Evolutionary conservation across 2,888 invertebrate genomes (phyloP).

Genomic region (Dendrolimus pini): DNA sequence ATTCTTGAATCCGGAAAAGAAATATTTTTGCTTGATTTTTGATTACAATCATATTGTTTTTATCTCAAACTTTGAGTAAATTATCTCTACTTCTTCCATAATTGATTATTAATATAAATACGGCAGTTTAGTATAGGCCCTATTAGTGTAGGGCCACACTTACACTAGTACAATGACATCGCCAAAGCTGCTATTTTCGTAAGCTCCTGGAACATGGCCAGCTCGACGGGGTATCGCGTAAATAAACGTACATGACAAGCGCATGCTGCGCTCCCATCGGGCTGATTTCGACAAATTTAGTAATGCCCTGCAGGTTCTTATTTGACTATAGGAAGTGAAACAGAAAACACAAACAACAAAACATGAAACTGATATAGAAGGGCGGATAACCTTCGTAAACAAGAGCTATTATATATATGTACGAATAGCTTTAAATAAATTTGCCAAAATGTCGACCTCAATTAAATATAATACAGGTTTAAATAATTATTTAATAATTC

Average conservation of each 20-base stretch:
- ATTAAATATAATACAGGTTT: slow-evolving; percentile 2
- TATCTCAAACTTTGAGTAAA: no score
- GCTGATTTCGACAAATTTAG: slow-evolving; percentile 50
- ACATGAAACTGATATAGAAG: slow-evolving; percentile 2
- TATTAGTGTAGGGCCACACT: slow-evolving; percentile 35
- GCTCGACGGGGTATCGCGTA: slow-evolving; percentile 53
- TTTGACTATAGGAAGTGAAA: slow-evolving; percentile 26
- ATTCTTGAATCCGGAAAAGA: no score
- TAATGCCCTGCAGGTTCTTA: slow-evolving; percentile 34
- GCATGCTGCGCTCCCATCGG: slow-evolving; percentile 41
- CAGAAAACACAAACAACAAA: slow-evolving; percentile 5
- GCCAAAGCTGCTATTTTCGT: slow-evolving; percentile 67
- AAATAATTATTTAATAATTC: background rate
- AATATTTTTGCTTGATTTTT: no score
- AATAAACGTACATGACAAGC: slow-evolving; percentile 64
- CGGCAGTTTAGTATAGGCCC: no score
- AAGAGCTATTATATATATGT: slow-evolving; percentile 1
- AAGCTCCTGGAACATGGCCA: slow-evolving; percentile 61
- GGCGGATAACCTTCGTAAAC: slow-evolving; percentile 6
- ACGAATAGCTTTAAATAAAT: slow-evolving; percentile 4
- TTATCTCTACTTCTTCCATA: no score
- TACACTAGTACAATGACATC: slow-evolving; percentile 71
- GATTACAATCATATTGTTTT: no score
- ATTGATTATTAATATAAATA: no score
- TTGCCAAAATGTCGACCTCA: slow-evolving; percentile 11